Evolutionary conservation across 2,113 vertebrate genomes (phyloP), one percentile per base, ranked within the genome.

Genomic region (Limnothrissa miodon): DNA sequence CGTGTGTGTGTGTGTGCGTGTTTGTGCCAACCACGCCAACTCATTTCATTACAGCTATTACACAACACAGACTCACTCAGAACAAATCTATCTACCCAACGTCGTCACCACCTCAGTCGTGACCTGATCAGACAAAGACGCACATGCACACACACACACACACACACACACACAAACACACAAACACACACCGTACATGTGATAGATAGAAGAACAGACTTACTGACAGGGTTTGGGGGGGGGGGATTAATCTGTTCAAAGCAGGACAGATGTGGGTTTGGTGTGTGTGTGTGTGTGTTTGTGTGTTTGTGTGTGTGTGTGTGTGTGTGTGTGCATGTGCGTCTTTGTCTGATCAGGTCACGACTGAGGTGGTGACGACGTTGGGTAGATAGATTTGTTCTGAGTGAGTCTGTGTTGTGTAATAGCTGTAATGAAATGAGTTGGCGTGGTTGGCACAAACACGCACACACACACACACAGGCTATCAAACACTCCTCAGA

Each of bases 391-490:
- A 33, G 66, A 74, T 74, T 19, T 66, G 10, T 9, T 29, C n/a
- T 66, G 59, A 66, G 59, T 66, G 53, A 21, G 17, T 59, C n/a
- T 11, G 25, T 66, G 59, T 29, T 66, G 59, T 29, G 59, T 66
- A 33, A 66, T 66, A 8, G 29, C n/a, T 36, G 33, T 36, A 33
- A 62, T 74, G 66, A 74, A 33, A 62, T 74, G 66, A 74, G 33
- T 13, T 0, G 5, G 9, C 11, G 33, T 17, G 29, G 13, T 36
- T 19, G 25, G 11, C 51, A 6, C 78, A 17, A 42, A 44, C 44
- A 89, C 84, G 66, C 83, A 59, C 45, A 51, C 86, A 15, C 9
- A 45, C 78, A 53, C 83, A 66, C 82, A 89, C 78, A 45, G 33
- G 25, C 62, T 33, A 13, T 74, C 66, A 62, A 0, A n/a, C n/a